Conservation (phyloP, 2,113 vertebrate species). For the Gavia stellata region DNA sequence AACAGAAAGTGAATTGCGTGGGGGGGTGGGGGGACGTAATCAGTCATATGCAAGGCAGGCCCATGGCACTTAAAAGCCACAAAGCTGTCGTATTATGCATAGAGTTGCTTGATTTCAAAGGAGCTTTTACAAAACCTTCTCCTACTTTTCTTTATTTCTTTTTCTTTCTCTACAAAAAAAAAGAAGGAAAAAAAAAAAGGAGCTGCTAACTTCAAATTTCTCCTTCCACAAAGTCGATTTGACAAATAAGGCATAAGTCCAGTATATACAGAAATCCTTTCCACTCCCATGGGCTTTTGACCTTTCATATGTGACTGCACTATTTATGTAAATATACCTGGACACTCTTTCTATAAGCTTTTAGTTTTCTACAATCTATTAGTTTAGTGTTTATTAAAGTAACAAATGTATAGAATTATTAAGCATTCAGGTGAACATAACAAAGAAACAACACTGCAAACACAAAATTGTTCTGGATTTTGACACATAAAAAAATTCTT, state of each 20-base stretch:
- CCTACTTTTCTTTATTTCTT: neutral
- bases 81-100: constrained; percentile 7
- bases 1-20: neutral
- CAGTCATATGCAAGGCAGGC: neutral
- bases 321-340: constrained; percentile 76
- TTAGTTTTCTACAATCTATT: constrained; percentile 79
- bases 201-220: constrained; percentile 54
- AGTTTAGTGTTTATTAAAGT: constrained; percentile 72
- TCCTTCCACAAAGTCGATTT: constrained; percentile 47
- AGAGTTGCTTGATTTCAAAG: constrained; percentile 56
- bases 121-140: constrained; percentile 44
- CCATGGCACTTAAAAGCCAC: constrained; percentile 13
- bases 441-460: constrained; percentile 12
- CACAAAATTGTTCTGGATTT: constrained; percentile 38
- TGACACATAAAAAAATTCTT: neutral
- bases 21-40: neutral
- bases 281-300: constrained; percentile 52
- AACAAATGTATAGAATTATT: constrained; percentile 68
- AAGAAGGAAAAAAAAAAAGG: neutral
- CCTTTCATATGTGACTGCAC: constrained; percentile 69
- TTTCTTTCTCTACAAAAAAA: neutral
- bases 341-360: constrained; percentile 73
- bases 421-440: constrained; percentile 54
- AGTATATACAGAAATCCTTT: constrained; percentile 37
- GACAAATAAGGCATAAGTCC: constrained; percentile 45